Evolutionary conservation across 2,888 invertebrate species (phyloP).

Genomic region (Morpho achilles): DNA sequence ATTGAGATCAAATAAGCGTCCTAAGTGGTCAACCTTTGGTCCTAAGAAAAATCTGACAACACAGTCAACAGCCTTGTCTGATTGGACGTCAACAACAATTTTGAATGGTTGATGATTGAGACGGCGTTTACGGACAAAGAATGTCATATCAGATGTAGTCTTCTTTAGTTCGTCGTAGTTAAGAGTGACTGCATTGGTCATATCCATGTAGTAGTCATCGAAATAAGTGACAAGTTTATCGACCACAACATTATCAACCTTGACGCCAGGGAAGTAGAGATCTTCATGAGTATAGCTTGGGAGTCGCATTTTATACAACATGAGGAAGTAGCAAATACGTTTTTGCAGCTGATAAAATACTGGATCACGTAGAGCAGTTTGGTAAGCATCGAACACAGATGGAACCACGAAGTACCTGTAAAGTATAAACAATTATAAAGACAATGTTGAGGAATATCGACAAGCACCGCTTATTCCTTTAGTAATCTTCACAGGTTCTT

Average conservation of each 20-base stretch:
- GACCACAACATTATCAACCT: slow-evolving; percentile 80
- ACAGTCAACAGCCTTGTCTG: slow-evolving; percentile 77
- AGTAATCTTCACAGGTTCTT: too few species aligned
- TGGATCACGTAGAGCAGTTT: slow-evolving; percentile 85
- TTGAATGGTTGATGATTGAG: slow-evolving; percentile 83
- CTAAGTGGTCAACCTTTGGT: slow-evolving; percentile 82
- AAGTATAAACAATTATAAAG: slow-evolving; percentile 26
- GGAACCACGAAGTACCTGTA: slow-evolving; percentile 73
- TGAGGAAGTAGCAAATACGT: slow-evolving; percentile 75
- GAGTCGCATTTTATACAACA: slow-evolving; percentile 79
- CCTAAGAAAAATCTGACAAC: slow-evolving; percentile 84
- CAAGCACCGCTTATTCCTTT: background rate
- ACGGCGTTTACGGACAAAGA: slow-evolving; percentile 79
- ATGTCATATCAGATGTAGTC: slow-evolving; percentile 63
- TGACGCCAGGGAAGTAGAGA: slow-evolving; percentile 80
- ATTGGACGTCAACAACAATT: slow-evolving; percentile 75
- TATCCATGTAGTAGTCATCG: slow-evolving; percentile 82
- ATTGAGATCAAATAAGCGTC: slow-evolving; percentile 76
- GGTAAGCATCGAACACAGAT: slow-evolving; percentile 79
- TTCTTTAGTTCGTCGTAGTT: slow-evolving; percentile 68
- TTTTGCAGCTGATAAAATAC: slow-evolving; percentile 84
- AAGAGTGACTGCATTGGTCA: slow-evolving; percentile 78
- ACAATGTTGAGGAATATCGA: background rate
- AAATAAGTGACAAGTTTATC: slow-evolving; percentile 84
- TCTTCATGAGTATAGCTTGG: slow-evolving; percentile 81